Conservation (phyloP, 2,888 invertebrate genomes). For the Megastigmus dorsalis region DNA sequence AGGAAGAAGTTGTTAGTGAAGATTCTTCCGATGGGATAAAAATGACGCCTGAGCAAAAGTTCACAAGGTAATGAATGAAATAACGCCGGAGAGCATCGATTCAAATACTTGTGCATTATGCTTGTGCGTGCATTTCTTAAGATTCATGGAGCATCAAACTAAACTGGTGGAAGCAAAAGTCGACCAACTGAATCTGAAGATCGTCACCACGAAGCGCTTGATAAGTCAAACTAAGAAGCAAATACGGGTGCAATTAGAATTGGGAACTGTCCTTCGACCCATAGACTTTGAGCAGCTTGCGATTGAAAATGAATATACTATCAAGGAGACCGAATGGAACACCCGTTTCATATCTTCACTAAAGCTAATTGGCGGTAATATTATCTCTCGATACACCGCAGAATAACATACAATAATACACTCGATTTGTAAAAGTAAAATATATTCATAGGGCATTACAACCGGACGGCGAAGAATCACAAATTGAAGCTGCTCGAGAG, state of each 20-base stretch:
- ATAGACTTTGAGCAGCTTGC: slow-evolving; percentile 81
- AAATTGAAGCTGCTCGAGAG: slow-evolving; percentile 78
- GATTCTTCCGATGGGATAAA: slow-evolving; percentile 78
- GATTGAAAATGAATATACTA: slow-evolving; percentile 78
- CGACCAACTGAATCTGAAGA: slow-evolving; percentile 78
- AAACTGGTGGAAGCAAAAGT: slow-evolving; percentile 77
- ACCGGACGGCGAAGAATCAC: slow-evolving; percentile 76
- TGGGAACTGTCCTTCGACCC: slow-evolving; percentile 78
- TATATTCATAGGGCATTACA: slow-evolving; percentile 71
- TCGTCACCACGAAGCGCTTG: slow-evolving; percentile 75
- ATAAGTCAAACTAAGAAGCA: slow-evolving; percentile 76
- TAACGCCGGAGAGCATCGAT: no score
- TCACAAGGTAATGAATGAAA: slow-evolving; percentile 65
- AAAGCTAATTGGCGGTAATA: slow-evolving; percentile 28
- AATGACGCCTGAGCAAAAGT: slow-evolving; percentile 80
- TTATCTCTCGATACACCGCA: background rate
- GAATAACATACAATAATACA: no score
- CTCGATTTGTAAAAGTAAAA: background rate
- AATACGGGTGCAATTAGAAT: slow-evolving; percentile 76
- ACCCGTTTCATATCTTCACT: background rate
- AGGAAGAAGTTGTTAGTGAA: slow-evolving; percentile 76
- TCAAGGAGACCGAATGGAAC: slow-evolving; percentile 77
- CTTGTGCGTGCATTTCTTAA: slow-evolving; percentile 55
- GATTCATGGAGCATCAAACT: slow-evolving; percentile 80
- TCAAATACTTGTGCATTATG: background rate